Conservation (phyloP, 2,888 invertebrate genomes). For the Idaea straminata region DNA sequence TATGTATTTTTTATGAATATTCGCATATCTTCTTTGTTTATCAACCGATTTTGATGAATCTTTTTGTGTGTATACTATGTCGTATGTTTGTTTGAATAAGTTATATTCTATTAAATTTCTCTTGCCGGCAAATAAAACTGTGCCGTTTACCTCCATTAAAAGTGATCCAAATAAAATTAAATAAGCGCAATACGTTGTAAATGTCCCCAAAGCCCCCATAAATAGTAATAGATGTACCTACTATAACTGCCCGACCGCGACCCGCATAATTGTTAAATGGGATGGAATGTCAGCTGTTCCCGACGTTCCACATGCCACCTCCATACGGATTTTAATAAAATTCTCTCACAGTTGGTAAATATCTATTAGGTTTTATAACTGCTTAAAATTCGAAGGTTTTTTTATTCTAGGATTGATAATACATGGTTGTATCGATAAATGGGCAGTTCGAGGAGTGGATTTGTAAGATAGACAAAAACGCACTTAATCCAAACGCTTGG, state of each 20-base stretch:
- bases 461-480: too few relatives aligned
- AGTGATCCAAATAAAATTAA: conserved; percentile 10
- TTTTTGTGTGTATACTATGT: too few relatives aligned
- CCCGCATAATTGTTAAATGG: conserved; percentile 28
- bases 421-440: too few relatives aligned
- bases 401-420: too few relatives aligned
- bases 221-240: conserved; percentile 12
- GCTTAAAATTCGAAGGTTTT: neutral
- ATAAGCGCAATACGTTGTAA: conserved; percentile 3
- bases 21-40: too few relatives aligned
- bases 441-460: too few relatives aligned
- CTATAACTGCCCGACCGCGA: neutral
- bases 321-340: neutral
- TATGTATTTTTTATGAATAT: too few relatives aligned
- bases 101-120: too few relatives aligned
- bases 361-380: neutral
- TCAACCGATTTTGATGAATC: too few relatives aligned
- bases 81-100: too few relatives aligned
- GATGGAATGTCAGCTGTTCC: conserved; percentile 17
- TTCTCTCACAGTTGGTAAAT: neutral
- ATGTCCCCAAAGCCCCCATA: conserved; percentile 10
- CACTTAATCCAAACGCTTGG: too few relatives aligned
- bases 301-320: conserved; percentile 3
- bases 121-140: neutral
- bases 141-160: conserved; percentile 4